Conservation (phyloP, 2,888 invertebrate genomes). For the Malthinus seriepunctatus region DNA sequence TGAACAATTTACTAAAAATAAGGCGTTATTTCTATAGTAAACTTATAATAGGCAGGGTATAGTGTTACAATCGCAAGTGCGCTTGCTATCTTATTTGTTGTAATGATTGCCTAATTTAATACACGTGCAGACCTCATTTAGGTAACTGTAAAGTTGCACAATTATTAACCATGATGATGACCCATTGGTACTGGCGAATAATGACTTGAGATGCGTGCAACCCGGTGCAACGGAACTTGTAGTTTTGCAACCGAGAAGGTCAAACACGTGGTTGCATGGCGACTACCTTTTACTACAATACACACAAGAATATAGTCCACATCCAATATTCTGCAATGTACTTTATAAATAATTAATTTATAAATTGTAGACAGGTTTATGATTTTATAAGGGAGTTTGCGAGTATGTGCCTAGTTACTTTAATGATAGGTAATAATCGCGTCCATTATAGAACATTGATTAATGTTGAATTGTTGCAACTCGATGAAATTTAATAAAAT, state of each 20-base stretch:
- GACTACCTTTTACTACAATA: slow-evolving; percentile 5
- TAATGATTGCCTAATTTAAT: slow-evolving; percentile 2
- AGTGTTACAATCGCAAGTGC: neutral
- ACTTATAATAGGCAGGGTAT: too few relatives aligned
- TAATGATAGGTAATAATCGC: too few relatives aligned
- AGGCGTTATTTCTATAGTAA: too few relatives aligned
- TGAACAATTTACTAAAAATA: too few relatives aligned
- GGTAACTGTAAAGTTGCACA: slow-evolving; percentile 6
- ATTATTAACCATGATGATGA: neutral
- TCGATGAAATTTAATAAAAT: too few relatives aligned
- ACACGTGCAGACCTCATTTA: neutral
- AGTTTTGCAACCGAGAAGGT: slow-evolving; percentile 42
- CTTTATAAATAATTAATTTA: slow-evolving; percentile 4
- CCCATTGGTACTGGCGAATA: slow-evolving; percentile 36
- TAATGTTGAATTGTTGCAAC: too few relatives aligned
- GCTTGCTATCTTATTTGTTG: neutral
- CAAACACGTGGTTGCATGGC: slow-evolving; percentile 38
- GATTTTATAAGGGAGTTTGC: too few relatives aligned
- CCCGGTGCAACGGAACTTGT: slow-evolving; percentile 20
- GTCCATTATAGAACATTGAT: too few relatives aligned
- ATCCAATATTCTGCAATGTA: slow-evolving; percentile 5
- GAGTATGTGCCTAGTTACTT: too few relatives aligned
- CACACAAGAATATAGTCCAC: neutral
- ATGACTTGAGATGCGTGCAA: slow-evolving; percentile 22
- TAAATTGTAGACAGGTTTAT: too few relatives aligned